Conservation (phyloP, 1,140 invertebrate genomes). For the Hermetia illucens region DNA sequence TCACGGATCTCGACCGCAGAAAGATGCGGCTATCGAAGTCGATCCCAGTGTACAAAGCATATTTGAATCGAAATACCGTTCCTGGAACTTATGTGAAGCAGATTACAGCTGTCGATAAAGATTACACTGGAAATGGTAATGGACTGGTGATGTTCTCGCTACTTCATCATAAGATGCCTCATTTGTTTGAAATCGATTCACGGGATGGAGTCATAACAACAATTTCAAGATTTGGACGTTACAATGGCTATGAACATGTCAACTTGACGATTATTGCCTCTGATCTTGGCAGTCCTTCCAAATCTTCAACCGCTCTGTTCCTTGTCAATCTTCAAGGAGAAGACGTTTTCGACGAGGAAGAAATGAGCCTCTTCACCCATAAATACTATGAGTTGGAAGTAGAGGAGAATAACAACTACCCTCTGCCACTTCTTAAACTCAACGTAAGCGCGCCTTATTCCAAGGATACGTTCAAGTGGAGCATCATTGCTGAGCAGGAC, state of each 20-base stretch:
- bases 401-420: constrained; percentile 54
- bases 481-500: constrained; percentile 12
- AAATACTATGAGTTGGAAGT: constrained; percentile 64
- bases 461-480: constrained; percentile 28
- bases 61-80: constrained; percentile 49
- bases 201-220: constrained; percentile 68
- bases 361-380: constrained; percentile 46
- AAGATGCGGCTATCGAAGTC: not conserved
- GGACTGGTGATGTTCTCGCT: constrained; percentile 62
- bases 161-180: constrained; percentile 40
- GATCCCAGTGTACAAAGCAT: constrained; percentile 55
- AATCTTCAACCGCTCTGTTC: constrained; percentile 62
- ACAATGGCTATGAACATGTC: constrained; percentile 38
- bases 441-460: constrained; percentile 47
- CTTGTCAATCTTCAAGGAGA: constrained; percentile 42
- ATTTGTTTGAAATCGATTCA: constrained; percentile 62
- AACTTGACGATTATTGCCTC: constrained; percentile 70
- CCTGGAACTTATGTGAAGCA: constrained; percentile 51
- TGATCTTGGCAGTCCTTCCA: constrained; percentile 65
- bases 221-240: constrained; percentile 42
- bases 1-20: constrained; percentile 13
- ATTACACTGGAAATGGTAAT: constrained; percentile 70
- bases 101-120: constrained; percentile 71
- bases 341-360: constrained; percentile 42
- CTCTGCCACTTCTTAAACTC: constrained; percentile 50